These are phyloP conservation scores for Macroramphosus scolopax DNA, from an alignment of 2,797 vertebrate species.

Conservation along the genomic window DNA sequence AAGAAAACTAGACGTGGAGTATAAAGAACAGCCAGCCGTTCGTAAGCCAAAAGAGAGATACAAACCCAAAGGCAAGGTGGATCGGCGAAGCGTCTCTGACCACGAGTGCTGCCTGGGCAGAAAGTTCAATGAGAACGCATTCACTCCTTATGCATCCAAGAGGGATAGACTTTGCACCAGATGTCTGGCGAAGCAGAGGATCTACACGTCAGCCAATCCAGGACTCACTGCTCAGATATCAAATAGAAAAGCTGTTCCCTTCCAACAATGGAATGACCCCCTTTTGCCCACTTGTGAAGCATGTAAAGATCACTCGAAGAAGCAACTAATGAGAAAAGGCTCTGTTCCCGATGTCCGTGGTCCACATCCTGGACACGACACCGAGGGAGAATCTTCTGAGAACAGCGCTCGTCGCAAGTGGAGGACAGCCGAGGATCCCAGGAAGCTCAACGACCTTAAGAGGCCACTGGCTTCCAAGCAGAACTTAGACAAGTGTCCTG, in stretches of 20 bases:
- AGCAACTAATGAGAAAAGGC: conserved; percentile 19
- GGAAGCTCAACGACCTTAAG: conserved; percentile 20
- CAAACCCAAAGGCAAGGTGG: conserved; percentile 51
- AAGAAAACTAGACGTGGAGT: conserved; percentile 39
- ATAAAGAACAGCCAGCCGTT: conserved; percentile 12
- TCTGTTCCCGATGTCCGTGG: conserved; percentile 13
- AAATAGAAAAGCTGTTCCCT: conserved; percentile 48
- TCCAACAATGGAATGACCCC: conserved; percentile 48
- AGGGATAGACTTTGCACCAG: conserved; percentile 60
- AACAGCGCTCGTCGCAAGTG: conserved; percentile 49
- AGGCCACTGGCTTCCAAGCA: conserved; percentile 42
- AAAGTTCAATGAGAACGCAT: conserved; percentile 28
- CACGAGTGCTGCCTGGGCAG: conserved; percentile 53
- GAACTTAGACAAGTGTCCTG: conserved; percentile 49
- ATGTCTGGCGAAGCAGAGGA: conserved; percentile 56
- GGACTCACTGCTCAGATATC: conserved; percentile 9
- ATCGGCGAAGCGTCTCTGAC: conserved; percentile 56
- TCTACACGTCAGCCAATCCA: conserved; percentile 15
- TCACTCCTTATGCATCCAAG: conserved; percentile 22
- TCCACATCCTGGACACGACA: conserved; percentile 30
- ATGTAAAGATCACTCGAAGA: conserved; percentile 55
- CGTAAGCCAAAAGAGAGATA: conserved; percentile 48
- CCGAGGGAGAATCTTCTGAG: conserved; percentile 60
- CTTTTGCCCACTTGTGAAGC: conserved; percentile 49
- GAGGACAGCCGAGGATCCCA: conserved; percentile 7